phyloP scores from a whole-genome alignment of 2,113 vertebrate species.

The Paraplagusia blochii region DNA sequence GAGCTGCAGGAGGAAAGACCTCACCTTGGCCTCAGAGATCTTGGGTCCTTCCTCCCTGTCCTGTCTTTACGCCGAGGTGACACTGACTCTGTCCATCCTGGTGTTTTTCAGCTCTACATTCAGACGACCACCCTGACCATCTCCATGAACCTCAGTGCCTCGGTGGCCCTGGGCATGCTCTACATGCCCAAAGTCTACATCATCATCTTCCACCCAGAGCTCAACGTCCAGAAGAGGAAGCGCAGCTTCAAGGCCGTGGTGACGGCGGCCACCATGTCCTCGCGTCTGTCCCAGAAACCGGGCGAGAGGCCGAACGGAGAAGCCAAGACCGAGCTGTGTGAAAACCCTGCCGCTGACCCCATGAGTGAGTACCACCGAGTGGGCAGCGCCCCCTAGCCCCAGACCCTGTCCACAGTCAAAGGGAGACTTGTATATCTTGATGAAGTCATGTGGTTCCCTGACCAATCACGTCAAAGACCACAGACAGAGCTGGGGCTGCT shows the following conservation, averaged over 20 bases:
- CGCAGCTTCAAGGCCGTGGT: slow-evolving; percentile 97
- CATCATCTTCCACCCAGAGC: slow-evolving; percentile 96
- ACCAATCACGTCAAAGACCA: too few relatives aligned
- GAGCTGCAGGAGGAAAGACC: slow-evolving; percentile 36
- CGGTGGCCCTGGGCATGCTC: slow-evolving; percentile 95
- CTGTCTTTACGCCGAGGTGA: too few relatives aligned
- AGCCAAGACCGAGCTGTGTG: slow-evolving; percentile 93
- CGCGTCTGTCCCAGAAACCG: slow-evolving; percentile 88
- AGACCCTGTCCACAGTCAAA: slow-evolving; percentile 4
- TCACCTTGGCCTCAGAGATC: slow-evolving; percentile 35
- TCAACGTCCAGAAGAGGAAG: slow-evolving; percentile 95
- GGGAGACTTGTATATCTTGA: neutral
- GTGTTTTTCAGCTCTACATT: slow-evolving; percentile 88
- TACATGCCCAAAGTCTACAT: slow-evolving; percentile 99
- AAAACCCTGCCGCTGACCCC: slow-evolving; percentile 79
- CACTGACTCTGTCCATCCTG: neutral
- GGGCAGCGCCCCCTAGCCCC: too few relatives aligned
- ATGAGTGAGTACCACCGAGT: slow-evolving; percentile 72
- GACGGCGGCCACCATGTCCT: slow-evolving; percentile 94
- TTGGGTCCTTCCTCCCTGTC: too few relatives aligned
- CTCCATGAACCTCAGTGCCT: slow-evolving; percentile 98
- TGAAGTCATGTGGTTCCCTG: too few relatives aligned
- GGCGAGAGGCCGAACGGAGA: slow-evolving; percentile 93
- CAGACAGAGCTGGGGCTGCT: too few relatives aligned
- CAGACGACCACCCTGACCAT: slow-evolving; percentile 96